Conservation (phyloP, 2,888 invertebrate genomes). For the Plebejus argus region DNA sequence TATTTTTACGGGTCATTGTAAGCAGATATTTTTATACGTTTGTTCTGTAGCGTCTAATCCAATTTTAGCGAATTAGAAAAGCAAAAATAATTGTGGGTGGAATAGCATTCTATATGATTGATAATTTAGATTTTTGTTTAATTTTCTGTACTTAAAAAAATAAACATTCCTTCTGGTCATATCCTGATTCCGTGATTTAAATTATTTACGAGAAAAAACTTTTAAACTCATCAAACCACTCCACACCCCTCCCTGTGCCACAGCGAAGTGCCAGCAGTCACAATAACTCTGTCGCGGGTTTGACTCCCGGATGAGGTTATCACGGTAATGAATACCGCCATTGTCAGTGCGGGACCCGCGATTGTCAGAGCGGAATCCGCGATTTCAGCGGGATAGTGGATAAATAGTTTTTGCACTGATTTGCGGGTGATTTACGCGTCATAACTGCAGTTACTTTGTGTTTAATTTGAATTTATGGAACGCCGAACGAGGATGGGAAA, state of each 20-base stretch:
- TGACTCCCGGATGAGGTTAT: conserved; percentile 80
- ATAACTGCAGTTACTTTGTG: background rate
- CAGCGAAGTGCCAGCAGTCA: conserved; percentile 77
- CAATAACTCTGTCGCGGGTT: conserved; percentile 78
- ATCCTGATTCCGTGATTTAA: too few relatives aligned
- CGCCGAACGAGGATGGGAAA: too few relatives aligned
- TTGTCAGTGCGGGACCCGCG: conserved; percentile 50
- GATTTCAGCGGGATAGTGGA: background rate
- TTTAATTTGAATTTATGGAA: background rate
- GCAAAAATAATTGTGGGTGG: too few relatives aligned
- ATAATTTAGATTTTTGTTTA: too few relatives aligned
- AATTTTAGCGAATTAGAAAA: too few relatives aligned
- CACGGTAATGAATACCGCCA: conserved; percentile 74
- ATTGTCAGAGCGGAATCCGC: conserved; percentile 10
- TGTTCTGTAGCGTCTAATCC: too few relatives aligned
- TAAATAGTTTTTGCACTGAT: background rate
- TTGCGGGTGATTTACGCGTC: conserved; percentile 1
- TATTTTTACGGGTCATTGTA: too few relatives aligned
- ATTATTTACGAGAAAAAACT: too few relatives aligned
- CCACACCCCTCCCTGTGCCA: conserved; percentile 52
- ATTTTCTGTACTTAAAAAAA: too few relatives aligned
- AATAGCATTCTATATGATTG: too few relatives aligned
- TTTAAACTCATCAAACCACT: background rate
- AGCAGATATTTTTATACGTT: too few relatives aligned
- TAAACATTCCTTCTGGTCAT: too few relatives aligned